These are phyloP conservation scores for Zophobas atratus DNA, from an alignment of 1,140 invertebrate genomes.

Conservation along the genomic window DNA sequence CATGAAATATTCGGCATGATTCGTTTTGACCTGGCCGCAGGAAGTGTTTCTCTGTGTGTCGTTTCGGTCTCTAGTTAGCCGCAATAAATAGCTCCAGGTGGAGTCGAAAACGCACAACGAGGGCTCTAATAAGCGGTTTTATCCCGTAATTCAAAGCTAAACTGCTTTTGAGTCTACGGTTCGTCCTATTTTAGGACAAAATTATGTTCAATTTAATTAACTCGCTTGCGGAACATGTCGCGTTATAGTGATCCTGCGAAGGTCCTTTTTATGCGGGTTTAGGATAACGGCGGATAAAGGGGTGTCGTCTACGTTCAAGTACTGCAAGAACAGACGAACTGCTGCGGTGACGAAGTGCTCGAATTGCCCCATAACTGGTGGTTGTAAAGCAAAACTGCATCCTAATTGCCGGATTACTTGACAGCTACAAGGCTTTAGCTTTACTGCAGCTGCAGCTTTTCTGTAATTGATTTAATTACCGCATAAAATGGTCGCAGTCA, in stretches of 20 bases:
- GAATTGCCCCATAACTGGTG: constrained; percentile 28
- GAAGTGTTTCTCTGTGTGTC: too few species aligned
- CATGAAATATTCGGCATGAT: too few species aligned
- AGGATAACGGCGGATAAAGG: constrained; percentile 40
- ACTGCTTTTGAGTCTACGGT: constrained; percentile 44
- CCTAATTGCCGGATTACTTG: constrained; percentile 29
- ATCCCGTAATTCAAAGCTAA: constrained; percentile 48
- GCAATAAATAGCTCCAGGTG: constrained; percentile 42
- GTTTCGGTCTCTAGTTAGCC: constrained; percentile 29
- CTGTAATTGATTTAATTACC: constrained; percentile 22
- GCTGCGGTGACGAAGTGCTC: constrained; percentile 31
- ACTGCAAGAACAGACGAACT: constrained; percentile 31
- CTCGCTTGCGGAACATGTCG: constrained; percentile 33
- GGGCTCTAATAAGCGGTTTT: constrained; percentile 46
- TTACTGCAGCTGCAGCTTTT: constrained; percentile 6
- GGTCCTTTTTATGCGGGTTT: constrained; percentile 45
- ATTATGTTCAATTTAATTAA: constrained; percentile 49
- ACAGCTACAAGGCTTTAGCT: constrained; percentile 25
- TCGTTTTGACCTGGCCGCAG: too few species aligned
- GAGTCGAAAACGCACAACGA: constrained; percentile 38
- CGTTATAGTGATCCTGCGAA: constrained; percentile 38
- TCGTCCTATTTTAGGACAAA: constrained; percentile 44
- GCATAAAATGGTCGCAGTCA: constrained; percentile 7
- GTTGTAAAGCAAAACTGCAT: constrained; percentile 32
- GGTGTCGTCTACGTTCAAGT: constrained; percentile 27